These are phyloP conservation scores for Gallinago nigripennis DNA, from an alignment of 2,797 vertebrate species.

Conservation along the genomic window DNA sequence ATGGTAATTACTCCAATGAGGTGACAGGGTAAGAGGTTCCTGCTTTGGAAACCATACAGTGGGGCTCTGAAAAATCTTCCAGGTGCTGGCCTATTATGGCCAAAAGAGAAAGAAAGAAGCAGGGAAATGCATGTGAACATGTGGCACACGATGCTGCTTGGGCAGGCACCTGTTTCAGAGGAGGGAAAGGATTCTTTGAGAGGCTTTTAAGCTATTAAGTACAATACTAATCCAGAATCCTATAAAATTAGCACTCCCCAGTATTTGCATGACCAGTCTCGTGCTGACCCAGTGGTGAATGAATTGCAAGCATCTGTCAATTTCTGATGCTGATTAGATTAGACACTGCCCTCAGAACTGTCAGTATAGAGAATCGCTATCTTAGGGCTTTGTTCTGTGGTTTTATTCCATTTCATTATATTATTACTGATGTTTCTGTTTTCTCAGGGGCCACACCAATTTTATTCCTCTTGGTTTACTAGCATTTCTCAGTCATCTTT, in stretches of 20 bases:
- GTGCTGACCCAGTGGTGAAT: not conserved
- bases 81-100: not conserved
- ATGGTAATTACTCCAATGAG: not conserved
- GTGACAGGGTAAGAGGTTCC: not conserved
- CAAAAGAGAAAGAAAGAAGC: not conserved
- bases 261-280: not conserved
- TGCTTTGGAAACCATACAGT: not conserved
- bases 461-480: constrained; percentile 2
- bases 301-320: not conserved
- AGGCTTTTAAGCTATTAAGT: constrained; percentile 16
- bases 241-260: constrained; percentile 23
- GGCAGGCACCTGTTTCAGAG: not conserved
- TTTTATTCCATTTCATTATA: constrained; percentile 37
- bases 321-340: constrained; percentile 46
- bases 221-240: constrained; percentile 8
- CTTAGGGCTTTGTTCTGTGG: constrained; percentile 11
- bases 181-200: constrained; percentile 6
- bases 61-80: not conserved
- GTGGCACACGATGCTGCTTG: not conserved
- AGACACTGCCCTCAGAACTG: constrained; percentile 14
- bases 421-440: constrained; percentile 4
- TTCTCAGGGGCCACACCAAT: constrained; percentile 1
- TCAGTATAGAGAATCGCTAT: not conserved
- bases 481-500: constrained; percentile 17
- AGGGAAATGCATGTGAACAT: not conserved